Evolutionary conservation across 2,797 vertebrate genomes (phyloP), one percentile per base, ranked within the genome.

Genomic region (Sebastes diaconus): DNA sequence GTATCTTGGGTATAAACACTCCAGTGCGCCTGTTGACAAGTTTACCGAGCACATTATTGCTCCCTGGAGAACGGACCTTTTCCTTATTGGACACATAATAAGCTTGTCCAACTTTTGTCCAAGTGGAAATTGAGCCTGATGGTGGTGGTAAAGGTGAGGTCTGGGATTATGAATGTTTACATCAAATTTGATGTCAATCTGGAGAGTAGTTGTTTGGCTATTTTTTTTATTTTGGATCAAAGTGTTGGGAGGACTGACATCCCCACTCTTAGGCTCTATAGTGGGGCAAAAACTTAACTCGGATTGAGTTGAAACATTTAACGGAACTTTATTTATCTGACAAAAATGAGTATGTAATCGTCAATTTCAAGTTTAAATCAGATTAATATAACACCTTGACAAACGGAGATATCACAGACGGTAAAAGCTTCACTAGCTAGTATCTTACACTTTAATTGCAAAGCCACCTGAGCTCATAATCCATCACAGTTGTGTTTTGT

Each of bases 391-490:
- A 46, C 10, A 61, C 29, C 4, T 2, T 29, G 36, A 24, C 8
- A 39, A 57, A 78, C 16, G 12, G n/a, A 64, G 20, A 29, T 64
- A 25, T 18, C 70, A 9, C 42, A 16, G 32, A 57, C 3, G 61
- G 5, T n/a, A 60, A 46, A 66, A 68, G 20, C 42, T 20, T 75
- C 20, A 34, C 39, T 13, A 30, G 12, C 50, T 72, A 55, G 46
- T 50, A 50, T 20, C 16, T 20, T 50, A 75, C 32, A 30, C n/a
- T 59, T 57, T 79, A 50, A 79, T 61, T 55, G 22, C 57, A 5
- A 36, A 16, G 50, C 39, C 24, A 77, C 58, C 65, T 42, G 60
- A 84, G 16, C 24, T 84, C 32, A 77, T 79, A 59, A 81, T 77
- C 73, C 57, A 60, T 73, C 29, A 39, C 11, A 29, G 66, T 29